phyloP scores from a whole-genome alignment of 1,140 invertebrate species.

The Eufriesea mexicana region DNA sequence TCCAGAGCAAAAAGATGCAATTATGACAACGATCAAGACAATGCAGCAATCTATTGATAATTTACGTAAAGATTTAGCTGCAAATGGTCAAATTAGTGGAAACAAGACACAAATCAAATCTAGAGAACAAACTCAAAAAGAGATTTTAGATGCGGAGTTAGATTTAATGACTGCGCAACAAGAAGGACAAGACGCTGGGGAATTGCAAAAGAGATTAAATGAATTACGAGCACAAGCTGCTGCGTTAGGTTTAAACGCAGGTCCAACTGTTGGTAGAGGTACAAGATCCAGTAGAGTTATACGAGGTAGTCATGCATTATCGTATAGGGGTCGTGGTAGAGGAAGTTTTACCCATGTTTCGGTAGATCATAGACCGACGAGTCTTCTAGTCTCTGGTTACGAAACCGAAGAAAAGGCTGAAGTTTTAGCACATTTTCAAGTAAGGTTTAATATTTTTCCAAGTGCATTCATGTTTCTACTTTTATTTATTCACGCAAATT shows the following conservation, averaged over 20 bases:
- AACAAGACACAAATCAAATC: constrained; percentile 79
- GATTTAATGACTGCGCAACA: constrained; percentile 93
- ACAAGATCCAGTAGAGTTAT: constrained; percentile 68
- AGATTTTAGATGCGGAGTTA: constrained; percentile 93
- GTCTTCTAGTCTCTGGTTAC: constrained; percentile 90
- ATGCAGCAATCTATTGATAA: constrained; percentile 90
- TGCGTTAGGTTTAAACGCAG: constrained; percentile 75
- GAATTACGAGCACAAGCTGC: constrained; percentile 88
- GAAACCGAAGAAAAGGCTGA: constrained; percentile 87
- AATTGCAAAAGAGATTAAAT: constrained; percentile 87
- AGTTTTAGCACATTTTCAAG: constrained; percentile 88
- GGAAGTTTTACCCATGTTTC: constrained; percentile 84
- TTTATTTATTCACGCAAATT: background rate
- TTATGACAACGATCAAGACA: constrained; percentile 89
- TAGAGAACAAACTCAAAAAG: constrained; percentile 88
- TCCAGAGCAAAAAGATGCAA: constrained; percentile 86
- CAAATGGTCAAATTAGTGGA: constrained; percentile 74
- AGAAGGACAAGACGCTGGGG: constrained; percentile 89
- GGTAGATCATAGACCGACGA: constrained; percentile 91
- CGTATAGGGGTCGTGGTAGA: constrained; percentile 77
- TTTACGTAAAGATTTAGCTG: constrained; percentile 86
- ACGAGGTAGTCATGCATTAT: constrained; percentile 70
- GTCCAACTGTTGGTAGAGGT: constrained; percentile 61
- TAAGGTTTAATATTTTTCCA: constrained; percentile 77
- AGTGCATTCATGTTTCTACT: background rate